Conservation (phyloP, 2,888 invertebrate genomes). For the Andrena marginata region DNA sequence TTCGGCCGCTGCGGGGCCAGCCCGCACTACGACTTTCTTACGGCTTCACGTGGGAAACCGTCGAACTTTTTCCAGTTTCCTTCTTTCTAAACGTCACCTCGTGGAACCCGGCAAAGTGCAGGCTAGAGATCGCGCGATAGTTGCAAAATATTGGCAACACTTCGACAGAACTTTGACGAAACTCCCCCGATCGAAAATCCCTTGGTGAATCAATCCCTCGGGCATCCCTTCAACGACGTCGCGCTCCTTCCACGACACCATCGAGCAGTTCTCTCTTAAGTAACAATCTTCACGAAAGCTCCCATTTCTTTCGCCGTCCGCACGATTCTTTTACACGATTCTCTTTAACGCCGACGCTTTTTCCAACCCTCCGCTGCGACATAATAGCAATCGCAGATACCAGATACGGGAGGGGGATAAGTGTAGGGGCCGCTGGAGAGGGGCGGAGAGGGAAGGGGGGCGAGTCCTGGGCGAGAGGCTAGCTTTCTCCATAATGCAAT, state of each 20-base stretch:
- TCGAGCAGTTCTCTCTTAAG: too few species aligned
- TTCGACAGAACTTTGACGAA: too few species aligned
- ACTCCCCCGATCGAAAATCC: too few species aligned
- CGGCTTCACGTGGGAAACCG: constrained; percentile 6
- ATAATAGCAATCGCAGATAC: not conserved
- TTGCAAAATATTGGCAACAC: too few species aligned
- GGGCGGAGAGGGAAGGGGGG: constrained; percentile 14
- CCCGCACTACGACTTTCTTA: not conserved
- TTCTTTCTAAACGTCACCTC: too few species aligned
- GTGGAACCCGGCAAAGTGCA: too few species aligned
- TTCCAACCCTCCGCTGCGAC: not conserved
- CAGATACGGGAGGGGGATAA: constrained; percentile 14
- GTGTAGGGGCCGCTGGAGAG: not conserved
- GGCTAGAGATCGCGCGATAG: too few species aligned
- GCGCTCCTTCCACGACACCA: too few species aligned
- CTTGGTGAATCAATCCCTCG: too few species aligned
- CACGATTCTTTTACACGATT: not conserved
- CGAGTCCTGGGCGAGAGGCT: constrained; percentile 31
- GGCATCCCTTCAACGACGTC: too few species aligned
- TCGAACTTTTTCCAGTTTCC: not conserved
- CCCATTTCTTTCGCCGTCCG: not conserved
- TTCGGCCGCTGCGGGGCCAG: not conserved
- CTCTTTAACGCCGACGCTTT: not conserved
- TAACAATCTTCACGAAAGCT: not conserved
- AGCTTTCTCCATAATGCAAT: constrained; percentile 73